A percentile compares a stretch with the other conserved stretches of the same genome.
These are phyloP conservation scores for Diplazon laetatorius DNA, from an alignment of 2,888 invertebrate genomes.

Conservation along the genomic window DNA sequence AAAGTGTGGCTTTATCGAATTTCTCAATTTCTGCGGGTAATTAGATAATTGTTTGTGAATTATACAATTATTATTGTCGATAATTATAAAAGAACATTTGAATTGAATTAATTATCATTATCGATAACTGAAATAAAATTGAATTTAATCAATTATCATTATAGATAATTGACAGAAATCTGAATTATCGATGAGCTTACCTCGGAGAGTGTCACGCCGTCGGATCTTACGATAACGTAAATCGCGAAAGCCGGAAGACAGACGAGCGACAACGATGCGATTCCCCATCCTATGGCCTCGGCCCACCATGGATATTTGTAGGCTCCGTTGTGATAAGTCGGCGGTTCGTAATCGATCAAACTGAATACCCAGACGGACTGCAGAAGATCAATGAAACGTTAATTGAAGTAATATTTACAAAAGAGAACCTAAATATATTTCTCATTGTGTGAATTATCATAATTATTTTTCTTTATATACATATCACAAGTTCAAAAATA, in stretches of 20 bases:
- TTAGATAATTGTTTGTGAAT: too few relatives aligned
- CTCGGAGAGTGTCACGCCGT: conserved; percentile 89
- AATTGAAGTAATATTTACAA: too few relatives aligned
- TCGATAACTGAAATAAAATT: not conserved
- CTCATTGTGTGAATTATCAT: too few relatives aligned
- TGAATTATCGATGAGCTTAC: conserved; percentile 82
- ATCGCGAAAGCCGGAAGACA: conserved; percentile 94
- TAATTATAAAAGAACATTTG: conserved; percentile 1
- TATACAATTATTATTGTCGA: conserved; percentile 15
- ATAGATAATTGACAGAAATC: not conserved
- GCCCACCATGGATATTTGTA: conserved; percentile 94
- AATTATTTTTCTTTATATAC: too few relatives aligned
- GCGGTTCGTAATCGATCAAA: conserved; percentile 93
- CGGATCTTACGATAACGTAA: conserved; percentile 87
- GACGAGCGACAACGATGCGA: conserved; percentile 91
- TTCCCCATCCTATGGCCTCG: conserved; percentile 93
- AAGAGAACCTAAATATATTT: too few relatives aligned
- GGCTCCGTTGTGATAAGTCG: conserved; percentile 91
- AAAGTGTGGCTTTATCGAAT: conserved; percentile 89
- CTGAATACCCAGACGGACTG: conserved; percentile 95
- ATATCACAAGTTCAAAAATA: too few relatives aligned
- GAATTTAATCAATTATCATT: conserved; percentile 7
- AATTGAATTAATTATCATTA: conserved; percentile 4
- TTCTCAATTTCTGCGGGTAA: conserved; percentile 88
- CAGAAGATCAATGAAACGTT: conserved; percentile 47